These are phyloP conservation scores for Capra hircus DNA, from an alignment of 2,113 vertebrate genomes.

Conservation along the genomic window DNA sequence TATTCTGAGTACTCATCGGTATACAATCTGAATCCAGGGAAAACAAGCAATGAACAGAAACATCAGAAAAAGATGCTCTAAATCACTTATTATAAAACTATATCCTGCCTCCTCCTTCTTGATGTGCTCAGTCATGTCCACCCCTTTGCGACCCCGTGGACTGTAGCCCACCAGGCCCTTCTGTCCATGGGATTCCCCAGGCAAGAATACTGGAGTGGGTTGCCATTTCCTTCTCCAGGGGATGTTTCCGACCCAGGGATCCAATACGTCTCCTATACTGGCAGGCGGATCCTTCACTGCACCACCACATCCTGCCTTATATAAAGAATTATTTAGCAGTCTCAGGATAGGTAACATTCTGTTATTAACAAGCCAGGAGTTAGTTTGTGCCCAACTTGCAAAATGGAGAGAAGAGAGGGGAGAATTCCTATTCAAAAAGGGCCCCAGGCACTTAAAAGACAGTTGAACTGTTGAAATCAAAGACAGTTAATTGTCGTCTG, in stretches of 20 bases:
- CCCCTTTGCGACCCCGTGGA: background rate
- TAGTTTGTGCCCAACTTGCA: slow-evolving; percentile 21
- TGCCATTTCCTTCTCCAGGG: background rate
- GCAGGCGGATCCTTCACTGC: background rate
- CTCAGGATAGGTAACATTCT: background rate
- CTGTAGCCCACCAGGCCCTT: background rate
- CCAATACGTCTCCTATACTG: background rate
- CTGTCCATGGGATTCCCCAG: background rate
- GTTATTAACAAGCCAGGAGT: slow-evolving; percentile 20
- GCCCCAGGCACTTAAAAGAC: slow-evolving; percentile 25
- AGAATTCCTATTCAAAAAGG: background rate
- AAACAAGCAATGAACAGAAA: background rate
- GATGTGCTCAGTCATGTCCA: background rate
- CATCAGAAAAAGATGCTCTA: background rate
- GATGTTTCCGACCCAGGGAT: background rate
- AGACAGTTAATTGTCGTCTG: background rate
- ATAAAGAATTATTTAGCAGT: background rate
- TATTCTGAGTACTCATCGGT: background rate
- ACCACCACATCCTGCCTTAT: background rate
- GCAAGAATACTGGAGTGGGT: background rate
- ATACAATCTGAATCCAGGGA: background rate
- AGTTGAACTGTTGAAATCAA: slow-evolving; percentile 54
- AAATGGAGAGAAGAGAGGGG: background rate
- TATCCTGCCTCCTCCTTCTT: background rate
- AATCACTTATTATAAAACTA: background rate